These are phyloP conservation scores for Palythoa grandis DNA, from an alignment of 92 coral and sea anemone genomes.

Conservation along the genomic window DNA sequence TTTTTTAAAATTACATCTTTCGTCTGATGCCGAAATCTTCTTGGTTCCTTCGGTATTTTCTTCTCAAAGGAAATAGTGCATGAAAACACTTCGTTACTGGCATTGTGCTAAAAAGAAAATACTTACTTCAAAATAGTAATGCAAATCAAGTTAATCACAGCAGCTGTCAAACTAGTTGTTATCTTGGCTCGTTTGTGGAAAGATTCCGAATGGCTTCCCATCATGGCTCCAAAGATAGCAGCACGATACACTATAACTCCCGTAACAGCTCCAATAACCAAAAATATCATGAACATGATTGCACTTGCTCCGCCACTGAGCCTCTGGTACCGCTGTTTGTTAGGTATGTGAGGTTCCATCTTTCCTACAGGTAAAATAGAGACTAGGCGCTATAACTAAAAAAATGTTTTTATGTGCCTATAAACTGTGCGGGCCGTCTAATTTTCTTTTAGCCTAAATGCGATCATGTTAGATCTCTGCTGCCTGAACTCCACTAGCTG, in stretches of 20 bases:
- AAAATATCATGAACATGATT: conserved; percentile 77
- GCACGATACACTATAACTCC: conserved; percentile 94
- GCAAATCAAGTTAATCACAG: conserved; percentile 81
- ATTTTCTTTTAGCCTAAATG: too few relatives aligned
- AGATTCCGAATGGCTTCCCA: conserved; percentile 48
- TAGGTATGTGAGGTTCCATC: conserved; percentile 82
- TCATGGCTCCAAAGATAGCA: conserved; percentile 78
- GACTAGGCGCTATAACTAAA: background rate
- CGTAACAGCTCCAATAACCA: conserved; percentile 81
- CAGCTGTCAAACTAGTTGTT: conserved; percentile 87
- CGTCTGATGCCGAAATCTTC: too few relatives aligned
- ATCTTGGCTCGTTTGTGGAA: conserved; percentile 71
- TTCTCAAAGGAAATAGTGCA: conserved; percentile 65
- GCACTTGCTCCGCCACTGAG: conserved; percentile 76
- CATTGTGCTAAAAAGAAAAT: background rate
- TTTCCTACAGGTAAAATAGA: conserved; percentile 47
- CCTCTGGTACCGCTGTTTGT: conserved; percentile 65
- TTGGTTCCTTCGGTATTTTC: conserved; percentile 17
- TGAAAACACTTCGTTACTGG: too few relatives aligned
- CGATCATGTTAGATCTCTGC: too few relatives aligned
- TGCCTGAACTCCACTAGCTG: too few relatives aligned
- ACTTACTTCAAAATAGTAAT: conserved; percentile 74
- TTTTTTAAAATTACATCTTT: too few relatives aligned
- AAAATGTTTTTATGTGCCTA: too few relatives aligned
- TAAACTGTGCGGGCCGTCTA: too few relatives aligned